Evolutionary conservation across 2,113 vertebrate species (phyloP).

Genomic region (Sander vitreus): DNA sequence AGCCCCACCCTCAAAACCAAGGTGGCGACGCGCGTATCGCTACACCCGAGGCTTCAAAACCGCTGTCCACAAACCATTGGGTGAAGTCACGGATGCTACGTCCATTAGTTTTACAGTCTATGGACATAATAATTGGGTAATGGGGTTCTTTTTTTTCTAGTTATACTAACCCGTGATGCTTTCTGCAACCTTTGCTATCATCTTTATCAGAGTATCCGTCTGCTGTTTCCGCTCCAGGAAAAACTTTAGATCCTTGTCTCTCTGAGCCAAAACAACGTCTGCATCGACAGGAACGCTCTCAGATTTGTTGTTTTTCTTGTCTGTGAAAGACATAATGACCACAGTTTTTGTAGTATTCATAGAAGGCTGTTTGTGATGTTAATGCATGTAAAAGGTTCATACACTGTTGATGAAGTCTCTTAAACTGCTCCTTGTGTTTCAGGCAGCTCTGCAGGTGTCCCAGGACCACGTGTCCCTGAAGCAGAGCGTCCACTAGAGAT

Average conservation of each 20-base stretch:
- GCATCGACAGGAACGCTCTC: constrained; percentile 34
- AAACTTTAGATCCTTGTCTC: constrained; percentile 65
- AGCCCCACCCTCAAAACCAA: too few species aligned
- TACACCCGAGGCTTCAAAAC: too few species aligned
- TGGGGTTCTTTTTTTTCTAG: too few species aligned
- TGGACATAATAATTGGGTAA: too few species aligned
- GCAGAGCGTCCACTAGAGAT: constrained; percentile 66
- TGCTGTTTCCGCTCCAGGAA: constrained; percentile 57
- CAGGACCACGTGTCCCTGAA: constrained; percentile 65
- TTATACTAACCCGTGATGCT: constrained; percentile 71
- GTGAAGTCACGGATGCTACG: too few species aligned
- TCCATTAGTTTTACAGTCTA: too few species aligned
- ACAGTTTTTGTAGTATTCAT: background rate
- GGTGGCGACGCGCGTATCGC: too few species aligned
- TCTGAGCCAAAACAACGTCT: constrained; percentile 65
- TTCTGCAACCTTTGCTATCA: constrained; percentile 80
- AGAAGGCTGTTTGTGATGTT: background rate
- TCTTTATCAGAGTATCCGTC: constrained; percentile 79
- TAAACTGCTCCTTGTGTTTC: constrained; percentile 64
- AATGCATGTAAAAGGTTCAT: constrained; percentile 17
- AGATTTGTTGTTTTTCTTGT: constrained; percentile 47
- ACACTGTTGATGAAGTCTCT: constrained; percentile 76
- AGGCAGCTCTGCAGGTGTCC: constrained; percentile 74
- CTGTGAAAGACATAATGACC: constrained; percentile 53
- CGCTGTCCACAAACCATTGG: too few species aligned